phyloP scores from a whole-genome alignment of 2,113 vertebrate genomes.

The Steatornis caripensis region DNA sequence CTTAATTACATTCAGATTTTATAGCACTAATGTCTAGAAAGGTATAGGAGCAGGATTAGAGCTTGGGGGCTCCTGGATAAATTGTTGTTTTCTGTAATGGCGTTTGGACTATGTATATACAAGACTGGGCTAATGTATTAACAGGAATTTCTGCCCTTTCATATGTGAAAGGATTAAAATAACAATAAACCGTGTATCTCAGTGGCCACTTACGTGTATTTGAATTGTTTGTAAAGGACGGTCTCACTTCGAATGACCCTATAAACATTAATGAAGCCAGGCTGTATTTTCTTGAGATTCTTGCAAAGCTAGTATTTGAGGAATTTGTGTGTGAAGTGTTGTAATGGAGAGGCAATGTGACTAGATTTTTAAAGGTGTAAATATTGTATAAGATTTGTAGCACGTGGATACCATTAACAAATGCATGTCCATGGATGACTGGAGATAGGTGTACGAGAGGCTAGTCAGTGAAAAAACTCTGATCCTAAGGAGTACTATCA shows the following conservation, averaged over 20 bases:
- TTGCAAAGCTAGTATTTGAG: background rate
- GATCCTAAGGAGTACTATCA: background rate
- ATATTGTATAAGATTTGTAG: background rate
- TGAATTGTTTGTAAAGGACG: background rate
- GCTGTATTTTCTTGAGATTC: background rate
- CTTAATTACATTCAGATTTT: background rate
- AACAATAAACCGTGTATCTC: background rate
- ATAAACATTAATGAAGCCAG: background rate
- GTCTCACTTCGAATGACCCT: background rate
- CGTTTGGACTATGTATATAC: background rate
- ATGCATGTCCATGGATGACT: background rate
- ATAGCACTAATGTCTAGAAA: background rate
- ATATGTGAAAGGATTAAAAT: background rate
- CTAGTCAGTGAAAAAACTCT: background rate
- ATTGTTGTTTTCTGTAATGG: background rate
- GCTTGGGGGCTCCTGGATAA: background rate
- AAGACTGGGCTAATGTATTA: background rate
- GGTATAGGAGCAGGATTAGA: background rate
- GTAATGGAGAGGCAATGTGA: background rate
- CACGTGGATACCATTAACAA: background rate
- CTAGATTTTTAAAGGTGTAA: background rate
- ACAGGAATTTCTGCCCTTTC: background rate
- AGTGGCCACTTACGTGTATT: rapidly evolving
- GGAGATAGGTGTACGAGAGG: background rate
- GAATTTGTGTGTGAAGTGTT: background rate